phyloP scores from a whole-genome alignment of 2,888 invertebrate genomes.

The Cantharis rustica region DNA sequence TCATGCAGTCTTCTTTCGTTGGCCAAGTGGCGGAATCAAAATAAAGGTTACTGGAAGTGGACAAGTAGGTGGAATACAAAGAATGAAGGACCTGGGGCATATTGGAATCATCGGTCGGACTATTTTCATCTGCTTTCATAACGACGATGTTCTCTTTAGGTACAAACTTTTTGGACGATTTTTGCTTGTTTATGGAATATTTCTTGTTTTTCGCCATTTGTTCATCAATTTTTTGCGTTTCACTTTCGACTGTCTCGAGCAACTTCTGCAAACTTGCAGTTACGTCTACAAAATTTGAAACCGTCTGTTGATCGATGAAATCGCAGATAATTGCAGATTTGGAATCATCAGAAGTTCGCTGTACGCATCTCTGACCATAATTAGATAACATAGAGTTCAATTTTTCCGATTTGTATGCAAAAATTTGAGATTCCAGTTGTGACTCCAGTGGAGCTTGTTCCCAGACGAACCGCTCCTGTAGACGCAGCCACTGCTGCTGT shows the following conservation, averaged over 20 bases:
- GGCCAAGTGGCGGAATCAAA: slow-evolving; percentile 65
- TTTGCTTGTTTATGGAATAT: background rate
- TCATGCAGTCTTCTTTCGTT: slow-evolving; percentile 58
- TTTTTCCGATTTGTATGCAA: slow-evolving; percentile 48
- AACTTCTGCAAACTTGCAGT: slow-evolving; percentile 57
- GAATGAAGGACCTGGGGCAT: slow-evolving; percentile 42
- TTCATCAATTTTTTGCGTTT: slow-evolving; percentile 58
- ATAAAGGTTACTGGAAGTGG: slow-evolving; percentile 57
- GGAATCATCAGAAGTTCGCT: slow-evolving; percentile 49
- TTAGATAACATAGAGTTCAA: slow-evolving; percentile 44
- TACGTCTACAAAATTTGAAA: slow-evolving; percentile 54
- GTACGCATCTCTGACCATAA: slow-evolving; percentile 54
- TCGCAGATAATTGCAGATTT: slow-evolving; percentile 53
- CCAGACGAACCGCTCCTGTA: slow-evolving; percentile 63
- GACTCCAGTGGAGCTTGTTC: slow-evolving; percentile 57
- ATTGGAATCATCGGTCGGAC: slow-evolving; percentile 12
- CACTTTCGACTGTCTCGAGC: slow-evolving; percentile 58
- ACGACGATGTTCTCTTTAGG: background rate
- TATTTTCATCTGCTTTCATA: background rate
- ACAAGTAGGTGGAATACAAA: slow-evolving; percentile 59
- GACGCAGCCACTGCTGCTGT: slow-evolving; percentile 64
- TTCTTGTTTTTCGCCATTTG: slow-evolving; percentile 47
- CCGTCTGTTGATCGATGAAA: slow-evolving; percentile 52
- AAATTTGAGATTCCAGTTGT: slow-evolving; percentile 50
- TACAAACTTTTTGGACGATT: background rate